Evolutionary conservation across 2,797 vertebrate species (phyloP).

Genomic region (Phalanger gymnotis): DNA sequence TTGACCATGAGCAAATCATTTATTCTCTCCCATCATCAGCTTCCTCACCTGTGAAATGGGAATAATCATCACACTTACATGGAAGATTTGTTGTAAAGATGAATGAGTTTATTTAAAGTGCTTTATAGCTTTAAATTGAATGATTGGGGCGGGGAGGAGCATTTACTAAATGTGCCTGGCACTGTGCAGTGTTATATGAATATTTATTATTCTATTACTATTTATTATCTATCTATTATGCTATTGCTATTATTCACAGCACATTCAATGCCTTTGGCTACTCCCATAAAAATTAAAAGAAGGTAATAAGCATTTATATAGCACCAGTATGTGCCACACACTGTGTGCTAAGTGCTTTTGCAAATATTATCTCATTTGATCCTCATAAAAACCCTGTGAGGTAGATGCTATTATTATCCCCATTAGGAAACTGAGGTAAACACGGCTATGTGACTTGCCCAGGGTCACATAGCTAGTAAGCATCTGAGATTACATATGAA

Average conservation of each 20-base stretch:
- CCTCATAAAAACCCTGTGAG: not conserved
- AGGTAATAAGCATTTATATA: not conserved
- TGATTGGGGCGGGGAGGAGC: not conserved
- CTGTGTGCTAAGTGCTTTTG: not conserved
- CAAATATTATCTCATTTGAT: not conserved
- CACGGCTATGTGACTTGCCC: not conserved
- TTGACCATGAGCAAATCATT: not conserved
- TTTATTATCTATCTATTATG: not conserved
- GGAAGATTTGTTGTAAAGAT: not conserved
- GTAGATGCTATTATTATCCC: not conserved
- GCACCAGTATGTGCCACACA: not conserved
- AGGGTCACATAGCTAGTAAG: not conserved
- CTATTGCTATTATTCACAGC: not conserved
- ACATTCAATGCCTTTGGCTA: not conserved
- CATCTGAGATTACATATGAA: not conserved
- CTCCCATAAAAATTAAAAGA: not conserved
- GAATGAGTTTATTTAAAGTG: not conserved
- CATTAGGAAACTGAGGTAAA: not conserved
- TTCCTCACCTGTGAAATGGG: not conserved
- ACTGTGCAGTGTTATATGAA: not conserved
- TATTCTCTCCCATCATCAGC: not conserved
- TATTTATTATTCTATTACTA: not conserved
- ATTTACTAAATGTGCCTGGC: not conserved
- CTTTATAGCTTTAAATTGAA: not conserved
- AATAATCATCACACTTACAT: not conserved